Evolutionary conservation across 2,888 invertebrate genomes (phyloP).

Genomic region (Troglohyphantes excavatus): DNA sequence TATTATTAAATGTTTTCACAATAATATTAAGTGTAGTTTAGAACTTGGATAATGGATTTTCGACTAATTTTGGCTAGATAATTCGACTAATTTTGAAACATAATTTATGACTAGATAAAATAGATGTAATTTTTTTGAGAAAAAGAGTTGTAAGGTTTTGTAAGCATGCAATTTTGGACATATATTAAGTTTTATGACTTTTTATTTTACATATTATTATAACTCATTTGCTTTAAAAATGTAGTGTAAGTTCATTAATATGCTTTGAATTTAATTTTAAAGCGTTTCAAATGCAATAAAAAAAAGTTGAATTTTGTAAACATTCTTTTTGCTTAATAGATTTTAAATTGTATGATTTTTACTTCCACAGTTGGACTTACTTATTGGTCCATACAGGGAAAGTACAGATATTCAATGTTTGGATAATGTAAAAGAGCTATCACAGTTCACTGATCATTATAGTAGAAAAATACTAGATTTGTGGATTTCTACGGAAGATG

Average conservation of each 20-base stretch:
- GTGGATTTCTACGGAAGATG: constrained; percentile 19
- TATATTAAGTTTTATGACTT: no score
- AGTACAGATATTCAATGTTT: constrained; percentile 10
- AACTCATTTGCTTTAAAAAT: not conserved
- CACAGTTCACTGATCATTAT: constrained; percentile 26
- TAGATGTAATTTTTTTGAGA: no score
- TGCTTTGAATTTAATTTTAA: no score
- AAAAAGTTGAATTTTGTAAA: not conserved
- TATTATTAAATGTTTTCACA: no score
- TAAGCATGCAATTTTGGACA: no score
- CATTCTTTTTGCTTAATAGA: not conserved
- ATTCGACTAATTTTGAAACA: no score
- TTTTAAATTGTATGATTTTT: not conserved
- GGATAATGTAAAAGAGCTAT: constrained; percentile 21
- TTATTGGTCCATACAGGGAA: constrained; percentile 10
- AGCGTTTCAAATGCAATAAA: not conserved
- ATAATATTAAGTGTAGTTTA: no score
- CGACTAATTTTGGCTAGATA: no score
- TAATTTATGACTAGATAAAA: no score
- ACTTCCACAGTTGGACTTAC: constrained; percentile 27
- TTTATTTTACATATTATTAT: not conserved
- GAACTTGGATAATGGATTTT: no score
- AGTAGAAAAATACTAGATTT: constrained; percentile 46
- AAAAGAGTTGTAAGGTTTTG: no score
- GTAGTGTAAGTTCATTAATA: not conserved